Conservation (phyloP, 2,113 vertebrate genomes). For the Pituophis catenifer region DNA sequence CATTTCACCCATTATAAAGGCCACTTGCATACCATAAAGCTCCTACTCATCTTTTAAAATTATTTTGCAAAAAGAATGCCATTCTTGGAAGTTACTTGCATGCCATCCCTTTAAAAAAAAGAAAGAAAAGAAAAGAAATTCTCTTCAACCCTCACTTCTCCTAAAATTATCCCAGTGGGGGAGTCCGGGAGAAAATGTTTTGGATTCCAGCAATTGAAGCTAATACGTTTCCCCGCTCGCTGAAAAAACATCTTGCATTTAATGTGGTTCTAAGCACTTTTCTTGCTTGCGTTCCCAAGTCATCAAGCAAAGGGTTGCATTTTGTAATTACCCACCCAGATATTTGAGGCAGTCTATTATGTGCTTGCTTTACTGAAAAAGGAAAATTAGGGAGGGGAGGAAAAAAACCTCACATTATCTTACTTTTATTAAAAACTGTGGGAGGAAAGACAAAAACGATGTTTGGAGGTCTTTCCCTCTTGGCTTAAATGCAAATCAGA, state of each 20-base stretch:
- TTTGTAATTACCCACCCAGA: neutral
- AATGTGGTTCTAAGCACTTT: neutral
- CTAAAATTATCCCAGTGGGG: constrained; percentile 36
- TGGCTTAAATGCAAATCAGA: neutral
- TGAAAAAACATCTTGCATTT: neutral
- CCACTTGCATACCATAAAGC: constrained; percentile 7
- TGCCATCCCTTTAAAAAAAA: neutral
- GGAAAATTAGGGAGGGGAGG: neutral
- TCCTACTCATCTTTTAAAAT: constrained; percentile 29
- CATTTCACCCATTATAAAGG: too few relatives aligned
- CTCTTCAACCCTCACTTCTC: constrained; percentile 35
- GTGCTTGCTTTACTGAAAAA: neutral
- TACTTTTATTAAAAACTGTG: neutral
- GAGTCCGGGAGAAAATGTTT: neutral
- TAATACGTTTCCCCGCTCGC: neutral
- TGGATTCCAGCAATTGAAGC: neutral
- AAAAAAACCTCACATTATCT: neutral
- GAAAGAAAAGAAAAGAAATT: neutral
- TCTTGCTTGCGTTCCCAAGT: neutral
- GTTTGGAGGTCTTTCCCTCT: neutral
- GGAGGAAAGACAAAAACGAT: neutral
- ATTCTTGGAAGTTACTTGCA: constrained; percentile 24
- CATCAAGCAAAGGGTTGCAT: neutral
- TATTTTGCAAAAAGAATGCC: constrained; percentile 27
- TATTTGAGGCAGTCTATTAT: neutral